These are phyloP conservation scores for Scotopteryx bipunctaria DNA, from an alignment of 2,888 invertebrate genomes.

Conservation along the genomic window DNA sequence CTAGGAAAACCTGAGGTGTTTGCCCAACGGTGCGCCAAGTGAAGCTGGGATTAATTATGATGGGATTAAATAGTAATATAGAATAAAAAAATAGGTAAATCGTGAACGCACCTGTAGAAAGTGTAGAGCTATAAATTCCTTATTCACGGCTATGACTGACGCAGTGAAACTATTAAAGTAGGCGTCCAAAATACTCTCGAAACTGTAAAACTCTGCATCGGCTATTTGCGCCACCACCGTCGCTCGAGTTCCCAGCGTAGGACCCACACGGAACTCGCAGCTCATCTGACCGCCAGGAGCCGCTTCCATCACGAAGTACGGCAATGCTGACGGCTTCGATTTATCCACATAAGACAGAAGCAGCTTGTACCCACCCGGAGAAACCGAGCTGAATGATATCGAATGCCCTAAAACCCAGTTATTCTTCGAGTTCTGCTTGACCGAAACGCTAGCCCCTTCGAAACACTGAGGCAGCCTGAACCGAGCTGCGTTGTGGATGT, in stretches of 20 bases:
- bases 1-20: no score
- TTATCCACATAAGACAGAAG: conserved; percentile 68
- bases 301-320: conserved; percentile 76
- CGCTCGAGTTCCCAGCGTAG: conserved; percentile 62
- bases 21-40: no score
- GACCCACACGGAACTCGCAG: conserved; percentile 71
- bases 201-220: conserved; percentile 68
- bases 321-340: conserved; percentile 55
- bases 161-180: conserved; percentile 67
- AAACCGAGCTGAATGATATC: conserved; percentile 73
- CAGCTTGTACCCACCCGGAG: conserved; percentile 75
- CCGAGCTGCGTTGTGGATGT: conserved; percentile 73
- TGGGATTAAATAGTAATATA: no score
- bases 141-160: conserved; percentile 73
- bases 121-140: conserved; percentile 74
- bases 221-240: conserved; percentile 71
- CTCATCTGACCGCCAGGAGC: conserved; percentile 78
- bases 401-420: conserved; percentile 75
- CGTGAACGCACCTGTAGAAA: conserved; percentile 64
- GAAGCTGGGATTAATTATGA: no score
- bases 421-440: conserved; percentile 60
- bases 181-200: conserved; percentile 72
- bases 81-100: no score
- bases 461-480: conserved; percentile 76
- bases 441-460: conserved; percentile 69